These are phyloP conservation scores for Lamellibrachia columna DNA, from an alignment of 2,888 invertebrate genomes.

Conservation along the genomic window DNA sequence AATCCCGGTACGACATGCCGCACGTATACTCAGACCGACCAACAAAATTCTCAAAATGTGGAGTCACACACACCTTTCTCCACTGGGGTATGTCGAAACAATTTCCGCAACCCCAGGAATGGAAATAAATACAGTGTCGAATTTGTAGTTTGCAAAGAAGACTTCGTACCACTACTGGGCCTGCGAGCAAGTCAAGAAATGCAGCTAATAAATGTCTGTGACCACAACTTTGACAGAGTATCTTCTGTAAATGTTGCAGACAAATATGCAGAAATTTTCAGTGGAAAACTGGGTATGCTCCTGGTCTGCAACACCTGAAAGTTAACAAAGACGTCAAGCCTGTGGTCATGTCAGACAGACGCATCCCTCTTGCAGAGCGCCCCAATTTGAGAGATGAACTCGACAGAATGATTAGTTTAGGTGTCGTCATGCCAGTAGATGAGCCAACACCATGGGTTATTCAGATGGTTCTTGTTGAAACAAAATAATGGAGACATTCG, in stretches of 20 bases:
- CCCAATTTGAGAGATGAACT: neutral
- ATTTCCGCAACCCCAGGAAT: conserved; percentile 29
- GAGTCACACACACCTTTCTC: conserved; percentile 17
- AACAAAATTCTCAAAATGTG: conserved; percentile 25
- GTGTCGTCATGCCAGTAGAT: too few species aligned
- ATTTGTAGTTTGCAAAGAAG: conserved; percentile 22
- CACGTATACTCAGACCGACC: neutral
- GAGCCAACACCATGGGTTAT: conserved; percentile 42
- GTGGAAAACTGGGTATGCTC: neutral
- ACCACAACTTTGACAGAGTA: neutral
- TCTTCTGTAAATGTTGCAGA: neutral
- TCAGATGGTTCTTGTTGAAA: conserved; percentile 33
- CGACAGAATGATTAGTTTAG: too few species aligned
- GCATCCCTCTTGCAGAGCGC: conserved; percentile 22
- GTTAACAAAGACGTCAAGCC: conserved; percentile 22
- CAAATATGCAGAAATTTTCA: too few species aligned
- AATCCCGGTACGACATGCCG: conserved; percentile 26
- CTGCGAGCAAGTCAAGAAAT: conserved; percentile 25
- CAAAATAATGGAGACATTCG: conserved; percentile 24
- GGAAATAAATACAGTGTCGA: conserved; percentile 30
- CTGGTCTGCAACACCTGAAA: conserved; percentile 24
- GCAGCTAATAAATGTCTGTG: conserved; percentile 24
- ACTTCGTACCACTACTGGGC: conserved; percentile 30
- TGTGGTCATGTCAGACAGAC: conserved; percentile 29
- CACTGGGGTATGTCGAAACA: conserved; percentile 7